A percentile compares a stretch with the other conserved stretches of the same genome.
Evolutionary conservation across 2,888 invertebrate species (phyloP).

Genomic region (Pseudoips prasinana): DNA sequence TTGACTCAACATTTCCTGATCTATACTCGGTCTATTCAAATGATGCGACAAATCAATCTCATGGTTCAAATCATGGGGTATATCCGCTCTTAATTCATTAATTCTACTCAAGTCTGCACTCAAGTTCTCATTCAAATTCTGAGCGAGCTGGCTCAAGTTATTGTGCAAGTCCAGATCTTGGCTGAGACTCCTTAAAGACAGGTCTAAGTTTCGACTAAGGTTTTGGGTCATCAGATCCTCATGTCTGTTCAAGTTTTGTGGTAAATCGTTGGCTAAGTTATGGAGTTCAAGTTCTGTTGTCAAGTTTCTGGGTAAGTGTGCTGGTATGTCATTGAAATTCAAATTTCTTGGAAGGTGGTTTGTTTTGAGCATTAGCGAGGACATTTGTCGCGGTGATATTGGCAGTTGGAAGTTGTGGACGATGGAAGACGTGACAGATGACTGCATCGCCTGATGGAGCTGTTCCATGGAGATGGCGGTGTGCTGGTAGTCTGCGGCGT

Average conservation of each 20-base stretch:
- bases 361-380: slow-evolving; percentile 67
- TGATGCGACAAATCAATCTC: slow-evolving; percentile 57
- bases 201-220: slow-evolving; percentile 33
- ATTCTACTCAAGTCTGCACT: slow-evolving; percentile 39
- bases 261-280: slow-evolving; percentile 46
- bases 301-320: slow-evolving; percentile 49
- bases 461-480: slow-evolving; percentile 70
- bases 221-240: slow-evolving; percentile 40
- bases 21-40: slow-evolving; percentile 49
- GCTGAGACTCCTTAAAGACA: slow-evolving; percentile 27
- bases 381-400: slow-evolving; percentile 68
- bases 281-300: slow-evolving; percentile 55
- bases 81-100: slow-evolving; percentile 36
- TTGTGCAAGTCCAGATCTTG: slow-evolving; percentile 51
- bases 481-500: slow-evolving; percentile 60
- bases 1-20: slow-evolving; percentile 40
- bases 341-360: slow-evolving; percentile 58
- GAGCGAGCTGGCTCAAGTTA: slow-evolving; percentile 46
- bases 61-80: slow-evolving; percentile 51
- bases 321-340: slow-evolving; percentile 63
- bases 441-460: slow-evolving; percentile 69
- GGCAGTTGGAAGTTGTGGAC: slow-evolving; percentile 70
- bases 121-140: slow-evolving; percentile 56
- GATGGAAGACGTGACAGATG: slow-evolving; percentile 49
- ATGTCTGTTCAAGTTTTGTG: slow-evolving; percentile 49